Conservation (phyloP, 2,888 invertebrate species). For the Agrochola lota region DNA sequence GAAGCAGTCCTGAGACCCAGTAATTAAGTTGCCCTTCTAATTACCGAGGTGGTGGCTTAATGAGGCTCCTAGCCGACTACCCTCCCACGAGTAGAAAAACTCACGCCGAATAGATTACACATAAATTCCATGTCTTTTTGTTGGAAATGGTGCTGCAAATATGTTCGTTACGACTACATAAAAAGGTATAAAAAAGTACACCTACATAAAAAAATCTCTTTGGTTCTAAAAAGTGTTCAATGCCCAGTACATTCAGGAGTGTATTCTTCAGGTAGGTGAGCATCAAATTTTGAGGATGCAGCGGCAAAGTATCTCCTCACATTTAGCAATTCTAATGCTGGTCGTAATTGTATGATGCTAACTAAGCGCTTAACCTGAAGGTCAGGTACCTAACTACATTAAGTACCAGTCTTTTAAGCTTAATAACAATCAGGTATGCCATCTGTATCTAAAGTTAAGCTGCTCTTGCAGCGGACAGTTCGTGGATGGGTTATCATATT, state of each 20-base stretch:
- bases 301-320: neutral
- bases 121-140: conserved; percentile 3
- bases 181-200: neutral
- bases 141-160: no score
- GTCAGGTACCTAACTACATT: neutral
- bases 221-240: neutral
- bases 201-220: neutral
- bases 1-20: conserved; percentile 27
- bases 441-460: neutral
- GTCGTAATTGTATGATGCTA: neutral
- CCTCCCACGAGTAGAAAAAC: conserved; percentile 34
- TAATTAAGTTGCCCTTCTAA: conserved; percentile 72
- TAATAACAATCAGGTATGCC: neutral
- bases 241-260: neutral
- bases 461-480: neutral
- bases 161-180: neutral
- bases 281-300: neutral
- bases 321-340: neutral
- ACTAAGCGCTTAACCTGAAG: neutral
- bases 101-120: conserved; percentile 18
- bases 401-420: neutral
- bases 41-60: conserved; percentile 67
- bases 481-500: no score
- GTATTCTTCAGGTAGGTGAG: no score
- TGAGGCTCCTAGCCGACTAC: conserved; percentile 56